phyloP scores from a whole-genome alignment of 2,113 vertebrate species.

The Echinops telfairi region DNA sequence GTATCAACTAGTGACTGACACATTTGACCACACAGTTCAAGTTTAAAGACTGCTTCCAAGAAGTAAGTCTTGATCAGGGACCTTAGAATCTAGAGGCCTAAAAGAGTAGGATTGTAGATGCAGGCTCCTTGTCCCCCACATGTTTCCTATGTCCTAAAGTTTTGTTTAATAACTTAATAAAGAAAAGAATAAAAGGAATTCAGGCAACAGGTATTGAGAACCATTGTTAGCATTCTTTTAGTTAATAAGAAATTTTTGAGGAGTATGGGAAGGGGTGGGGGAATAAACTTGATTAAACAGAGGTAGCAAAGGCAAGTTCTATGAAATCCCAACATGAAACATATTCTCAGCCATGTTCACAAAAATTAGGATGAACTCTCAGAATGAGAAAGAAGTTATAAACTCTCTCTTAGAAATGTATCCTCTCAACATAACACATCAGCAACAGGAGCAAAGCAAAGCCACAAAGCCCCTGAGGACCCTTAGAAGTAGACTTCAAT shows the following conservation, averaged over 20 bases:
- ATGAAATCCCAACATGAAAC: too few species aligned
- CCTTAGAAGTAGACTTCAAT: too few species aligned
- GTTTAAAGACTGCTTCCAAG: too few species aligned
- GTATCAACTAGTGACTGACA: background rate
- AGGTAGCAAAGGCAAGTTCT: background rate
- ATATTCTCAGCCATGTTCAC: background rate
- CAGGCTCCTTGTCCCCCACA: background rate
- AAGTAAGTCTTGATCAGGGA: too few species aligned
- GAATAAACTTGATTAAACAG: background rate
- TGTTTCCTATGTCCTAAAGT: background rate
- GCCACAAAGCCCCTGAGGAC: too few species aligned
- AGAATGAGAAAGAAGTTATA: background rate
- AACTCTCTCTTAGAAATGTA: too few species aligned
- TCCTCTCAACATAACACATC: too few species aligned
- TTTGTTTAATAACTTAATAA: background rate
- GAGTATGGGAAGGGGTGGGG: background rate
- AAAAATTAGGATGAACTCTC: background rate
- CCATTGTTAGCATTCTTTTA: background rate
- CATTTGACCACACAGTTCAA: background rate
- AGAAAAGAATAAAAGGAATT: background rate
- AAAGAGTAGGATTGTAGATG: too few species aligned
- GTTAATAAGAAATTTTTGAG: background rate
- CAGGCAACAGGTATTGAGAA: conserved; percentile 1
- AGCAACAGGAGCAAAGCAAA: too few species aligned
- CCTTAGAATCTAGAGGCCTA: too few species aligned